A percentile compares a stretch with the other conserved stretches of the same genome.
Evolutionary conservation across 1,140 invertebrate genomes (phyloP).

Genomic region (Acyrthosiphon pisum): DNA sequence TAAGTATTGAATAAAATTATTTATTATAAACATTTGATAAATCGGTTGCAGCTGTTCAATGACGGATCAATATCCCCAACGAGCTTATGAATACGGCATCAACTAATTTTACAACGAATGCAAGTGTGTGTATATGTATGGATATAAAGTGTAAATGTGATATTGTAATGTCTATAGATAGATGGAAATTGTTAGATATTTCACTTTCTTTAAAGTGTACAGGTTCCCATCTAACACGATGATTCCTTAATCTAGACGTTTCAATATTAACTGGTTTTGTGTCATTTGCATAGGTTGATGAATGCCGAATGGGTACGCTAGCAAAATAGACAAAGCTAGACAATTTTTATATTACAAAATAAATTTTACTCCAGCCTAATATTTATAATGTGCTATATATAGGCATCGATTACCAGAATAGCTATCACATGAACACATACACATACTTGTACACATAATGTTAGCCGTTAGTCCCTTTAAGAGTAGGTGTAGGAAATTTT

Average conservation of each 20-base stretch:
- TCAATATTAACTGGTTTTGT: too few species aligned
- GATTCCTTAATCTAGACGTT: too few species aligned
- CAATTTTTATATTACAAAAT: background rate
- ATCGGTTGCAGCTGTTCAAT: background rate
- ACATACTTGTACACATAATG: background rate
- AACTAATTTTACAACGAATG: background rate
- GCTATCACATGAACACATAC: background rate
- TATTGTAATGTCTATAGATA: background rate
- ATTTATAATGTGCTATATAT: background rate
- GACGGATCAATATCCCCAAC: background rate
- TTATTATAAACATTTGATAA: conserved; percentile 18
- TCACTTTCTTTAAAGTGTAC: too few species aligned
- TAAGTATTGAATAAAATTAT: conserved; percentile 31
- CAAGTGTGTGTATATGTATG: background rate
- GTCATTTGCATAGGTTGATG: background rate
- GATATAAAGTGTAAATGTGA: background rate
- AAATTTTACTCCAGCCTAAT: background rate
- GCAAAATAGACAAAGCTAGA: background rate
- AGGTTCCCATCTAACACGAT: too few species aligned
- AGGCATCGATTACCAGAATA: background rate
- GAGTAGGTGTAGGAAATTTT: conserved; percentile 15
- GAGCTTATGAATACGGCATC: background rate
- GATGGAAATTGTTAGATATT: background rate
- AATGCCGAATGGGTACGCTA: too few species aligned
- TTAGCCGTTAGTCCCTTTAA: background rate